Evolutionary conservation across 2,888 invertebrate genomes (phyloP).

Genomic region (Acanthosepion esculentum): DNA sequence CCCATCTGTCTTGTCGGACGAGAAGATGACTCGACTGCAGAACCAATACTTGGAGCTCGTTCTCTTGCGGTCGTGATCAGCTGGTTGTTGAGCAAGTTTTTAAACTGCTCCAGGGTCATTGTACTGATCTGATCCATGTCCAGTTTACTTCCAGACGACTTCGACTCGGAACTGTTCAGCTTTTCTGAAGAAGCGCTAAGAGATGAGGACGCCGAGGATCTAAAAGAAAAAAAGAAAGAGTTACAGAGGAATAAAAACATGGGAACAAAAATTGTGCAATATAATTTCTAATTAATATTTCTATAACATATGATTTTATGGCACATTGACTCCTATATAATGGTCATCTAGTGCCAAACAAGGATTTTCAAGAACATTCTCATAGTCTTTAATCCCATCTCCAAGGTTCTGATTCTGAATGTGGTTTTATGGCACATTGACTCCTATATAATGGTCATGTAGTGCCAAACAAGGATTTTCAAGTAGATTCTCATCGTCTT

Average conservation of each 20-base stretch:
- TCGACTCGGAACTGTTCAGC: background rate
- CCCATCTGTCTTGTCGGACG: constrained; percentile 37
- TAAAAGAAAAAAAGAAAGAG: background rate
- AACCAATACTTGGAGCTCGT: background rate
- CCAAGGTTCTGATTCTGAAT: too few relatives aligned
- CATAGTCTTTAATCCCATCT: too few relatives aligned
- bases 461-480: too few relatives aligned
- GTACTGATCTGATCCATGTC: constrained; percentile 67
- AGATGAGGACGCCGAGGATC: constrained; percentile 38
- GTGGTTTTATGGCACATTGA: too few relatives aligned
- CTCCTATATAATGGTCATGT: too few relatives aligned
- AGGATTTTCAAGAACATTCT: too few relatives aligned
- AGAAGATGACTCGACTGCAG: background rate
- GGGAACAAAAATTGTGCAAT: background rate
- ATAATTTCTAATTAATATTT: too few relatives aligned
- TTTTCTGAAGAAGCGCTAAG: constrained; percentile 37
- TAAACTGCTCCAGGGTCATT: constrained; percentile 69
- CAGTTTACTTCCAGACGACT: constrained; percentile 53
- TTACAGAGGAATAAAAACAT: background rate
- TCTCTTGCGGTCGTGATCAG: constrained; percentile 57
- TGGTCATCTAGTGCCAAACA: too few relatives aligned
- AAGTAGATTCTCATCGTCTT: too few relatives aligned
- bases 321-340: background rate
- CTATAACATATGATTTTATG: too few relatives aligned
- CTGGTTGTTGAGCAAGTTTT: constrained; percentile 63